Evolutionary conservation across 2,888 invertebrate species (phyloP).

Genomic region (Pachymerium ferrugineum): DNA sequence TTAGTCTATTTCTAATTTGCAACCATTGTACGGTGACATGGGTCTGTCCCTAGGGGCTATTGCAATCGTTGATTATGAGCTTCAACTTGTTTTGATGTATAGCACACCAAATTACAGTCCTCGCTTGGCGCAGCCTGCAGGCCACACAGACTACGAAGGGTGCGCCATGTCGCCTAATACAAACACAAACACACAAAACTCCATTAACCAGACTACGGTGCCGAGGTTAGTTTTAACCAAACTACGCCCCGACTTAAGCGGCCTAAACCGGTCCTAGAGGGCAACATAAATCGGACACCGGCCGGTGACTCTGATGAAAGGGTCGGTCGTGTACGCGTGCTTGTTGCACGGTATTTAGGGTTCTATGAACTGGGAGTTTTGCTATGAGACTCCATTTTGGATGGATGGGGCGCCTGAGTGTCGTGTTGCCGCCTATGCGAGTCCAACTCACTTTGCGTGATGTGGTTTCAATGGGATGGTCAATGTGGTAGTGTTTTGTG

Average conservation of each 20-base stretch:
- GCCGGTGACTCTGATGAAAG: constrained; percentile 1
- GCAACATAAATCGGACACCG: constrained; percentile 5
- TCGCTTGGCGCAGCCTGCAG: not conserved
- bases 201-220: not conserved
- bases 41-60: not conserved
- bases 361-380: not conserved
- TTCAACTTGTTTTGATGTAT: constrained; percentile 12
- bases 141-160: not conserved
- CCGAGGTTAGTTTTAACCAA: too few relatives aligned
- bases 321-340: not conserved
- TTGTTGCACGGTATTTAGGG: constrained; percentile 9
- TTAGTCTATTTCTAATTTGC: too few relatives aligned
- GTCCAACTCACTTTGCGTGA: not conserved
- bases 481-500: too few relatives aligned
- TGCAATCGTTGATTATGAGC: not conserved
- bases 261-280: not conserved
- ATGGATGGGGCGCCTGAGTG: not conserved
- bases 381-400: too few relatives aligned
- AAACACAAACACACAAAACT: not conserved
- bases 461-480: not conserved
- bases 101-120: not conserved
- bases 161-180: constrained; percentile 3
- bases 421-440: not conserved
- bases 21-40: not conserved
- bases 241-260: too few relatives aligned